Evolutionary conservation across 2,113 vertebrate species (phyloP).

Genomic region (Thunnus maccoyii): DNA sequence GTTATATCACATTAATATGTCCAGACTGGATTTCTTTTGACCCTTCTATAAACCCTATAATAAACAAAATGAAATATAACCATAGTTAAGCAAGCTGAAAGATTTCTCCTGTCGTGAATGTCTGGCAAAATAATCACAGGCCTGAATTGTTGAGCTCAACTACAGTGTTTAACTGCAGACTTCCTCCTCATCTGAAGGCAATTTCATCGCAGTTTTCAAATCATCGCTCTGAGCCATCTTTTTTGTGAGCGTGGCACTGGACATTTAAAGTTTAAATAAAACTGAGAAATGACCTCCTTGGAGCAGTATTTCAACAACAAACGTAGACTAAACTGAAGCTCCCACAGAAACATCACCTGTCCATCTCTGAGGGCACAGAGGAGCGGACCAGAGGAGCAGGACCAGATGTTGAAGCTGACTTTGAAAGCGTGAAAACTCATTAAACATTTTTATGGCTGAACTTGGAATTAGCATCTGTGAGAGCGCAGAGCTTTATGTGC

Average conservation of each 20-base stretch:
- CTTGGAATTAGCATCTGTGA: constrained; percentile 57
- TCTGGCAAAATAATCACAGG: constrained; percentile 53
- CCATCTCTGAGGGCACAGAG: constrained; percentile 22
- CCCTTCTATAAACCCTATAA: neutral
- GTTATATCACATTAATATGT: neutral
- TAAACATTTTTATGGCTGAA: constrained; percentile 69
- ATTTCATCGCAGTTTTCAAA: constrained; percentile 26
- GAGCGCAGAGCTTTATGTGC: constrained; percentile 52
- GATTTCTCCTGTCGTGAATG: constrained; percentile 20
- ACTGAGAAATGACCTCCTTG: neutral
- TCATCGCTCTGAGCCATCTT: constrained; percentile 5
- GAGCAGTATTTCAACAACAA: constrained; percentile 14
- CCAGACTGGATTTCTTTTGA: constrained; percentile 3
- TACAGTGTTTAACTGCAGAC: constrained; percentile 41
- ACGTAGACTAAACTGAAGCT: constrained; percentile 32
- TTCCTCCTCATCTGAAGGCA: constrained; percentile 42
- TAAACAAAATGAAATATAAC: constrained; percentile 25
- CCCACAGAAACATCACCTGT: constrained; percentile 41
- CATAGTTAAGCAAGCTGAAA: constrained; percentile 18
- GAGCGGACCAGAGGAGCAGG: constrained; percentile 67
- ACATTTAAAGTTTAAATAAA: neutral
- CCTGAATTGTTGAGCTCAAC: constrained; percentile 19
- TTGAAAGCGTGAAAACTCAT: constrained; percentile 65
- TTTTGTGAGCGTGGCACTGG: constrained; percentile 7
- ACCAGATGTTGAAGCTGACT: constrained; percentile 74